Conservation (phyloP, 2,888 invertebrate species). For the Allacma fusca region DNA sequence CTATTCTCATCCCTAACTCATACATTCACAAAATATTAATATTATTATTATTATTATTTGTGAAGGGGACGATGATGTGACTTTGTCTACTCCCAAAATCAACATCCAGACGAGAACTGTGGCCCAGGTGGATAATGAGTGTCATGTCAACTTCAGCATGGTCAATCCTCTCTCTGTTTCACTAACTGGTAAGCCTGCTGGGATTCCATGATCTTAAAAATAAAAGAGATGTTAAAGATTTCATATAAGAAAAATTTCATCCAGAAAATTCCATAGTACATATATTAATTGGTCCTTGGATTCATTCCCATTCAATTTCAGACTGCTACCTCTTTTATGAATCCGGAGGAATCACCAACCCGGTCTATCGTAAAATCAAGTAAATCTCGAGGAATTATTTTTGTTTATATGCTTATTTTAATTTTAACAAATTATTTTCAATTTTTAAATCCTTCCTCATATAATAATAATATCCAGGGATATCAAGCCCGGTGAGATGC, state of each 20-base stretch:
- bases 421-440: slow-evolving; percentile 16
- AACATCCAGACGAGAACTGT: slow-evolving; percentile 70
- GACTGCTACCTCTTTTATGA: slow-evolving; percentile 65
- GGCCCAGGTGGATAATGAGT: slow-evolving; percentile 63
- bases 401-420: slow-evolving; percentile 7
- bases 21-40: too few relatives aligned
- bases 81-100: slow-evolving; percentile 74
- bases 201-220: too few relatives aligned
- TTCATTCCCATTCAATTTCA: too few relatives aligned
- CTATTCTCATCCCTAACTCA: too few relatives aligned
- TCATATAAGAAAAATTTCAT: too few relatives aligned
- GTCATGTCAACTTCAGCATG: slow-evolving; percentile 66
- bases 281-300: too few relatives aligned
- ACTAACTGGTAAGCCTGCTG: slow-evolving; percentile 68
- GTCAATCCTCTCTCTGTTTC: slow-evolving; percentile 73
- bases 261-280: too few relatives aligned
- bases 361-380: slow-evolving; percentile 53
- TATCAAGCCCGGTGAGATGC: slow-evolving; percentile 72
- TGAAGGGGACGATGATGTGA: slow-evolving; percentile 73
- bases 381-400: slow-evolving; percentile 9
- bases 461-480: too few relatives aligned
- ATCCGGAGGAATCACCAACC: slow-evolving; percentile 62
- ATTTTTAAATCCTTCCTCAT: slow-evolving; percentile 58
- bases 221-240: too few relatives aligned
- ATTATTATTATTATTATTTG: not conserved